Base-by-base conservation (phyloP, 2,113 vertebrate species). In the Cryptotis parvus region DNA sequence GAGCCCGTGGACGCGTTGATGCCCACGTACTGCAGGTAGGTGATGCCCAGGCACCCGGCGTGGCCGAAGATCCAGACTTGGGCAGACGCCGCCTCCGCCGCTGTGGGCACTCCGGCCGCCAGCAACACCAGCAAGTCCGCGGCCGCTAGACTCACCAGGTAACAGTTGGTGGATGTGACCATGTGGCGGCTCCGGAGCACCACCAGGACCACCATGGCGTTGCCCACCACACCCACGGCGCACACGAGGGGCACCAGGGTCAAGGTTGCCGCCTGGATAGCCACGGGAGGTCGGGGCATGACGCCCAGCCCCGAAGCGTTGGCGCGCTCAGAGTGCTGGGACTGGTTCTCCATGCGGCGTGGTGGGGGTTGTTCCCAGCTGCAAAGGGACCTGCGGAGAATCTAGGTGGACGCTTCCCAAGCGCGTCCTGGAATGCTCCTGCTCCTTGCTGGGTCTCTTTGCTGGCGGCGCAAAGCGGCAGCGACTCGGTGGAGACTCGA, bases 111-210 rank as follows among this genome's bases (percentile, higher is more conserved):
- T 27, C 98, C 98, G 0, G 98, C 98, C 0, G 98, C 98, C 94
- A 98, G 90, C 12, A 99, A 98, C 65, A 99, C 98, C 4, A 98
- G 98, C 75, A 99, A 98, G 93, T 99, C 98, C 0, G 98, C 98
- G 0, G 98, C 93, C 0, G 98, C 99, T 96, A 99, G 97, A 81
- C 98, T 99, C 90, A 98, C 98, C 37, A 99, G 97, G 96, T 99
- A 99, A 91, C 98, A 99, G 97, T 98, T 98, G 61, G 98, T 99
- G 35, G 98, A 98, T 15, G 98, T 99, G 96, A 98, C 97, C 99
- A 98, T 98, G 96, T 99, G 98, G 87, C 97, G 98, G 76, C 97
- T 98, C 75, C 98, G 97, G 74, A 98, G 96, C 81, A 99, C 98
- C 68, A 98, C 98, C 91, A 99, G 91, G 52, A 99, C 98, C 78